A percentile compares a stretch with the other conserved stretches of the same genome.
Conservation (phyloP, 2,888 invertebrate species). For the Melinaea marsaeus region DNA sequence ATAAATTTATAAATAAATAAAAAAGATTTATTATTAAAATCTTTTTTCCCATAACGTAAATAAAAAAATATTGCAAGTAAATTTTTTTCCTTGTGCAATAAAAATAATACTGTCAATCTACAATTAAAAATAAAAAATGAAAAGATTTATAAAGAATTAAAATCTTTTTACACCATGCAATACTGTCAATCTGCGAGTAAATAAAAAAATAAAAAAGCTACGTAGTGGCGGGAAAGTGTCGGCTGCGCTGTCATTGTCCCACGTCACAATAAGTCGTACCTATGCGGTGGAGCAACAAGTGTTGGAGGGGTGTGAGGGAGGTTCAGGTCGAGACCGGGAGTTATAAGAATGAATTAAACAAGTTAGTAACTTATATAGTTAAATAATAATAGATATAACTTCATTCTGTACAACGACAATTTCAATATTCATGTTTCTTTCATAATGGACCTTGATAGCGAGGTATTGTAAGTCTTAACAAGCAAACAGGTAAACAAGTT, state of each 20-base stretch:
- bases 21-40: no score
- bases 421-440: no score
- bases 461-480: not conserved
- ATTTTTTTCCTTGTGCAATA: no score
- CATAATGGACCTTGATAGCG: not conserved
- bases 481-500: not conserved
- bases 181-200: conserved; percentile 2
- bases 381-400: no score
- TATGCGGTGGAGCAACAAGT: conserved; percentile 52
- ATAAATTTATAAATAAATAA: no score
- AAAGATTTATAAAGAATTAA: not conserved
- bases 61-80: no score
- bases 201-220: conserved; percentile 12
- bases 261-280: conserved; percentile 29
- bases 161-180: not conserved
- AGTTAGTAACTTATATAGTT: not conserved
- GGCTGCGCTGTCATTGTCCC: conserved; percentile 21
- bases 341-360: conserved; percentile 7
- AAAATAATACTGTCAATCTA: no score
- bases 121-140: not conserved
- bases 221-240: conserved; percentile 11
- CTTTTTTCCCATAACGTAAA: no score
- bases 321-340: conserved; percentile 24
- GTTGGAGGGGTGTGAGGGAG: conserved; percentile 45
- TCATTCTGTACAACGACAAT: not conserved